These are phyloP conservation scores for Strix uralensis DNA, from an alignment of 2,113 vertebrate species.

Conservation along the genomic window DNA sequence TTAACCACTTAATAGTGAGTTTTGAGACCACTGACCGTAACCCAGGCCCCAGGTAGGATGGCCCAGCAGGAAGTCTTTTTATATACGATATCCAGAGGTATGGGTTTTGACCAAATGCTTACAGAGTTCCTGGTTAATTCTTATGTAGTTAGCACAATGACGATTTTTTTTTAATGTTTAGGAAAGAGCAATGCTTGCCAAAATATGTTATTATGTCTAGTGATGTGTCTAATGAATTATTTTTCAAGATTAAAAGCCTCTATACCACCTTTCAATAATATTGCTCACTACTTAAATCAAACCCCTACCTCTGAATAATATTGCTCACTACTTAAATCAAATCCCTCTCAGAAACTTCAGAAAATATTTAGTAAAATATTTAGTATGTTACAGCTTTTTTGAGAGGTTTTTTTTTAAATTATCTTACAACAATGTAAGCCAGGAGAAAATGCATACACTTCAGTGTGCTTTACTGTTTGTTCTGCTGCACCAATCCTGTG, in stretches of 20 bases:
- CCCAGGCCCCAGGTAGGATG: not conserved
- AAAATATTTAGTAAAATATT: not conserved
- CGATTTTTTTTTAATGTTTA: not conserved
- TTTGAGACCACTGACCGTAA: not conserved
- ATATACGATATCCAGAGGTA: rapidly evolving
- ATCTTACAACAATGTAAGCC: not conserved
- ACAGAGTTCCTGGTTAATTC: not conserved
- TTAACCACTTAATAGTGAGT: not conserved
- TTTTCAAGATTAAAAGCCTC: not conserved
- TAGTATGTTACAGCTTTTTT: not conserved
- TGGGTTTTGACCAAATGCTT: not conserved
- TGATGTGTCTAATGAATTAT: not conserved
- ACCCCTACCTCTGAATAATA: not conserved
- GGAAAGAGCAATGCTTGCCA: not conserved
- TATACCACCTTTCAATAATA: not conserved
- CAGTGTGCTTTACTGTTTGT: not conserved
- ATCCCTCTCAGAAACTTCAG: not conserved
- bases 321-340: not conserved
- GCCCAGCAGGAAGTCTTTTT: not conserved
- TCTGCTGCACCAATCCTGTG: not conserved
- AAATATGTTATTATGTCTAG: not conserved
- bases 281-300: not conserved
- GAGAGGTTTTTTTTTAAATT: not conserved
- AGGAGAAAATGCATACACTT: not conserved
- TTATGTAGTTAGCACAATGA: not conserved